Percentiles rank a stretch among this genome's conserved stretches.
Conservation (phyloP, 2,888 invertebrate species). For the Ochropleura plecta region DNA sequence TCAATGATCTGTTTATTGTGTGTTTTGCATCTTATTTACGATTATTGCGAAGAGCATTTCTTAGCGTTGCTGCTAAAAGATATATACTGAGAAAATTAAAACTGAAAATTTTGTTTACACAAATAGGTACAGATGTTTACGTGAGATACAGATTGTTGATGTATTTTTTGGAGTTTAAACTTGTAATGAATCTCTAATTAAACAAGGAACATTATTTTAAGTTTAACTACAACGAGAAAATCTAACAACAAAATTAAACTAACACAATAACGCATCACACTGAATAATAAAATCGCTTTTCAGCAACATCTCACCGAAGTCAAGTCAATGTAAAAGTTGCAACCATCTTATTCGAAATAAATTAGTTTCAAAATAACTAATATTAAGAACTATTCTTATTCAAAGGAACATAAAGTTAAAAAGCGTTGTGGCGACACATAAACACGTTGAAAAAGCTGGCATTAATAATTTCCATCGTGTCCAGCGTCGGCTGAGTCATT, state of each 20-base stretch:
- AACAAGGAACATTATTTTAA: neutral
- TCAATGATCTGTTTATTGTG: constrained; percentile 50
- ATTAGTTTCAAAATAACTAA: constrained; percentile 53
- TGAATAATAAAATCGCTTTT: neutral
- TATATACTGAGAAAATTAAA: constrained; percentile 12
- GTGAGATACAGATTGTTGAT: neutral
- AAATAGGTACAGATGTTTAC: neutral
- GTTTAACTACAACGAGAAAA: neutral
- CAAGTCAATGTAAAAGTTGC: constrained; percentile 10
- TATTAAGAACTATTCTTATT: constrained; percentile 55
- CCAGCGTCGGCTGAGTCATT: constrained; percentile 77
- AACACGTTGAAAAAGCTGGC: constrained; percentile 64
- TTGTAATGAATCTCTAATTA: neutral
- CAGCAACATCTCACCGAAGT: neutral
- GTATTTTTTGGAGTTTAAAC: neutral
- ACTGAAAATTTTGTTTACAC: neutral
- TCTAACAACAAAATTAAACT: neutral
- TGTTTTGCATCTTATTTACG: constrained; percentile 42
- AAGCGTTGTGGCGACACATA: constrained; percentile 53
- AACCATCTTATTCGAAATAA: constrained; percentile 46
- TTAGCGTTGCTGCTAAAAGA: constrained; percentile 20
- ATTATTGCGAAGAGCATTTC: constrained; percentile 40
- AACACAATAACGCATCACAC: neutral
- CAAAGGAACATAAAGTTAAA: constrained; percentile 51
- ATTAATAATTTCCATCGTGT: constrained; percentile 72